These are phyloP conservation scores for Disparrhopalites patrizii DNA, from an alignment of 2,888 invertebrate genomes.

Conservation along the genomic window DNA sequence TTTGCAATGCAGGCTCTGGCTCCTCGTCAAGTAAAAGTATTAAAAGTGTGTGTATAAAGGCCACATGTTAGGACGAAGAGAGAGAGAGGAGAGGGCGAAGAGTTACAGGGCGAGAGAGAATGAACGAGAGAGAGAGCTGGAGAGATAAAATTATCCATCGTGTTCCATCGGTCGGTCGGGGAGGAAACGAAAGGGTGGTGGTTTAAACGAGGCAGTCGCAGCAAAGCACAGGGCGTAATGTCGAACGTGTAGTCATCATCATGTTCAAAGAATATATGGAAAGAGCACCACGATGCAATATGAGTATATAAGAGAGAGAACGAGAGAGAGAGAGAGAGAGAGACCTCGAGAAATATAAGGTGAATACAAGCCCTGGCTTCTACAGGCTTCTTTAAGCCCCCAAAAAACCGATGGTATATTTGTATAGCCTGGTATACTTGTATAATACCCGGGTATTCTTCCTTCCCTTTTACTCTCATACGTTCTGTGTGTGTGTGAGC, in stretches of 20 bases:
- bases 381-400: too few species aligned
- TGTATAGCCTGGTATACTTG: too few species aligned
- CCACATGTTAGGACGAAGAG: neutral
- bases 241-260: slow-evolving; percentile 11
- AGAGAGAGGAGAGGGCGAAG: neutral
- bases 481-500: neutral
- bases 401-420: too few species aligned
- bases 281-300: too few species aligned
- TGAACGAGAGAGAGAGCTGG: slow-evolving; percentile 21
- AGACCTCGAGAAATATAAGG: slow-evolving; percentile 19
- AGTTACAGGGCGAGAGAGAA: slow-evolving; percentile 10
- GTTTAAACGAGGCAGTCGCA: slow-evolving; percentile 31
- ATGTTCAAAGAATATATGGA: neutral
- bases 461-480: slow-evolving; percentile 4
- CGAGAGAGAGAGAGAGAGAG: too few species aligned
- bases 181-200: slow-evolving; percentile 31
- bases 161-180: slow-evolving; percentile 30
- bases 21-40: slow-evolving; percentile 20
- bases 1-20: slow-evolving; percentile 21
- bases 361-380: slow-evolving; percentile 9
- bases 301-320: too few species aligned
- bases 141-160: slow-evolving; percentile 30
- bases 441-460: too few species aligned
- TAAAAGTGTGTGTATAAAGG: slow-evolving; percentile 13
- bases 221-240: slow-evolving; percentile 29